A percentile compares a stretch with the other conserved stretches of the same genome.
phyloP scores from a whole-genome alignment of 1,140 invertebrate species.

The Tetramorium alpestre region DNA sequence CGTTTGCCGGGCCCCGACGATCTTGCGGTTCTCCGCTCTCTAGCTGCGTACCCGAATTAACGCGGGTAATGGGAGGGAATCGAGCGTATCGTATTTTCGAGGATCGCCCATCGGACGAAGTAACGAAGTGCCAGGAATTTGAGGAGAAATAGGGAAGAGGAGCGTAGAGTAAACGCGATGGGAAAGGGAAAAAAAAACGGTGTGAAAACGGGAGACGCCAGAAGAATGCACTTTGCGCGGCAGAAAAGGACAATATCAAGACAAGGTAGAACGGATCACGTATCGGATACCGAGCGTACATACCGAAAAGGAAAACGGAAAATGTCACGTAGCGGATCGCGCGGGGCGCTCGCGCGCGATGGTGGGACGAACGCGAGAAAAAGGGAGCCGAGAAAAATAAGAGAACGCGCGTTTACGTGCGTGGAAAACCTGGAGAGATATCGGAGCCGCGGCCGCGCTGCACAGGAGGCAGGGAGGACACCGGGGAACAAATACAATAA shows the following conservation, averaged over 20 bases:
- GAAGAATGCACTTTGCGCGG: conserved; percentile 47
- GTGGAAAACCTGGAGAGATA: conserved; percentile 48
- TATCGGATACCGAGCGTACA: conserved; percentile 37
- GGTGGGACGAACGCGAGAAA: conserved; percentile 29
- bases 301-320: conserved; percentile 55
- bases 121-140: conserved; percentile 54
- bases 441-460: conserved; percentile 13
- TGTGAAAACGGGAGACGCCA: conserved; percentile 45
- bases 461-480: conserved; percentile 24
- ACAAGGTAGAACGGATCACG: conserved; percentile 32
- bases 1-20: conserved; percentile 62
- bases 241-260: conserved; percentile 47
- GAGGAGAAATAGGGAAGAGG: not conserved
- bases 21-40: conserved; percentile 55
- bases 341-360: not conserved
- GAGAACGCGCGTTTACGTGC: conserved; percentile 45
- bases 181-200: conserved; percentile 27
- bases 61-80: conserved; percentile 59
- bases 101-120: conserved; percentile 37
- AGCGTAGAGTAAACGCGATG: not conserved
- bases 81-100: conserved; percentile 57
- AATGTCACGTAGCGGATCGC: conserved; percentile 55
- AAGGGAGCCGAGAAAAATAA: conserved; percentile 54
- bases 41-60: conserved; percentile 51
- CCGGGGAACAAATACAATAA: conserved; percentile 54